Conservation (phyloP, 2,797 vertebrate species). For the Oreochromis grahami region DNA sequence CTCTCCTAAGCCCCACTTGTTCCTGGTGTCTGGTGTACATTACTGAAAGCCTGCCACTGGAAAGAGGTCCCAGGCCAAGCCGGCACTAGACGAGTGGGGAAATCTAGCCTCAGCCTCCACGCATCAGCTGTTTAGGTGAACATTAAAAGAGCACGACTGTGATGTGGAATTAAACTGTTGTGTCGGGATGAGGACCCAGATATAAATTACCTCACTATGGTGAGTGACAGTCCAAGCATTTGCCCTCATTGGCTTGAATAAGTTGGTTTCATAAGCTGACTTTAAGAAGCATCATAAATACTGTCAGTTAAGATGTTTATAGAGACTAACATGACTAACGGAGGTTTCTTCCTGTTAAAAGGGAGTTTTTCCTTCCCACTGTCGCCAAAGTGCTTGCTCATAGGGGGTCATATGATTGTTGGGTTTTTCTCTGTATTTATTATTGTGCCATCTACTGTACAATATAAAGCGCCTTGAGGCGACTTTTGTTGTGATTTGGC, state of each 20-base stretch:
- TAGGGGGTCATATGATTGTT: too few species aligned
- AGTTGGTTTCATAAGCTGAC: background rate
- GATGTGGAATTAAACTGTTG: background rate
- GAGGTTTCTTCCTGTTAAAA: too few species aligned
- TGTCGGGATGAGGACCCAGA: background rate
- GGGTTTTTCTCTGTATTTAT: too few species aligned
- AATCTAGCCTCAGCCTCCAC: background rate
- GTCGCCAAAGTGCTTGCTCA: too few species aligned
- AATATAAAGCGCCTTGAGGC: too few species aligned
- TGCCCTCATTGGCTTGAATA: background rate
- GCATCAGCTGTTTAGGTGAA: slow-evolving; percentile 56
- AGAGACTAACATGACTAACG: background rate
- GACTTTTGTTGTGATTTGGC: too few species aligned
- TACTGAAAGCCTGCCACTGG: background rate
- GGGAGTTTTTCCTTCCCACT: too few species aligned
- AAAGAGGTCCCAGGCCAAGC: background rate
- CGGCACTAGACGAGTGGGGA: background rate
- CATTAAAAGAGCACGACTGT: background rate
- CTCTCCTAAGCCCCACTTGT: slow-evolving; percentile 5
- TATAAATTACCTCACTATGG: slow-evolving; percentile 3
- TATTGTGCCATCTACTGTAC: too few species aligned
- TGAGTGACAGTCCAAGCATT: background rate
- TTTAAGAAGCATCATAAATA: background rate
- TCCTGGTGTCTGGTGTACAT: background rate
- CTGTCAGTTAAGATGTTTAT: background rate